Base-by-base conservation (phyloP, 2,113 vertebrate genomes). In the Pimephales promelas region DNA sequence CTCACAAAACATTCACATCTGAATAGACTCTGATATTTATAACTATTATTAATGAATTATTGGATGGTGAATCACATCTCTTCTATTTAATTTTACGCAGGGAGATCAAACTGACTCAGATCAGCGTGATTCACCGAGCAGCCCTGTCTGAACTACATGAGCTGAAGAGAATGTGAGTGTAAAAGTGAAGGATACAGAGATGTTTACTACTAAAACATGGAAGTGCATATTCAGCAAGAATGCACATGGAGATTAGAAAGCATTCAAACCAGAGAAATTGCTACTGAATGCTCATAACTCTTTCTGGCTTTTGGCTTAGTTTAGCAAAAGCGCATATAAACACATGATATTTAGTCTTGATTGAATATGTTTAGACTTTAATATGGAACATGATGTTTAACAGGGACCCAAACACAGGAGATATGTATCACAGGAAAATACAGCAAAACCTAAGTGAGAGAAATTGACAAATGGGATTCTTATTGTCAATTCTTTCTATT, bases 131-230 rank as follows among this genome's bases (percentile, higher is more conserved):
- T 80, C 89, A 81, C 62, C 73, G 6, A 26, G 47, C 81, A 0
- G 87, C 86, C 72, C 80, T 94, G 73, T 73, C 24, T 82, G 66
- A 64, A 78, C 89, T 95, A 61, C 77, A 89, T 36, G 81, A 89
- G 36, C 91, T 95, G 82, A 84, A 26, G 36, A 88, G 57, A 84
- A 83, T 95, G 94, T 95, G 76, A 93, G 92, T 90, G 59, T 36
- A 49, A 70, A n/a, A 31, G 16, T 61, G 73, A 81, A 64, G 56
- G 52, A 49, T 26, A 66, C 43, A 2, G 5, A 31, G 7, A 16
- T 81, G 45, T 81, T 71, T 81, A 71, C 79, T 81, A 81, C 56
- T 34, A n/a, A 68, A 49, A 34, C 10, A 13, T 54, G 62, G 45
- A 54, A 52, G 28, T 81, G 62, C 40, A 40, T 24, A 70, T 54